These are phyloP conservation scores for Glaucomys volans DNA, from an alignment of 2,113 vertebrate species.

Conservation along the genomic window DNA sequence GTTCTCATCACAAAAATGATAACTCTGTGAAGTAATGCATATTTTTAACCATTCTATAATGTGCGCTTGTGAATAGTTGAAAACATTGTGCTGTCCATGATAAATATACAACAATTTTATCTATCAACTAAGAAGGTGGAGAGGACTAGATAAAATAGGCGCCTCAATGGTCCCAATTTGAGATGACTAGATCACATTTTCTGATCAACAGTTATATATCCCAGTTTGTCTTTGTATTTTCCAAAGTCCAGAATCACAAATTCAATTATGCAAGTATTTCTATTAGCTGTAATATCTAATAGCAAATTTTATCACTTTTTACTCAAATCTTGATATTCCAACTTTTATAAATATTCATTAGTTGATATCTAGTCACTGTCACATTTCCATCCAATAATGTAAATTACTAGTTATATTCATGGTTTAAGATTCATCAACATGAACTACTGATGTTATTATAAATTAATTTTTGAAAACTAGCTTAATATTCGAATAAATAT, in stretches of 20 bases:
- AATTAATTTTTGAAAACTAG: conserved; percentile 55
- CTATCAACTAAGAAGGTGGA: neutral
- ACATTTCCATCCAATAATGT: neutral
- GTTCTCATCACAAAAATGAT: neutral
- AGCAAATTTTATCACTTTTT: conserved; percentile 9
- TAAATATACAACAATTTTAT: neutral
- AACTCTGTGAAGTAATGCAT: neutral
- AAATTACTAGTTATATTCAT: conserved; percentile 55
- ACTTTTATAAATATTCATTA: neutral
- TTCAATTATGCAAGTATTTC: neutral
- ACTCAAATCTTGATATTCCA: neutral
- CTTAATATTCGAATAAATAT: conserved; percentile 66
- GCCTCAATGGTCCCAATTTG: neutral
- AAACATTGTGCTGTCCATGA: neutral
- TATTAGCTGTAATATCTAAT: neutral
- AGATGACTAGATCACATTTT: neutral
- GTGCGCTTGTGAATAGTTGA: neutral
- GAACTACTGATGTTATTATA: neutral
- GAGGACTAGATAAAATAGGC: neutral
- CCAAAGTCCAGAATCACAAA: neutral
- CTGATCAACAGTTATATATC: neutral
- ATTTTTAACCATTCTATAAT: neutral
- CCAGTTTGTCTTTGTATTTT: neutral
- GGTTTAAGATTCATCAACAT: conserved; percentile 6
- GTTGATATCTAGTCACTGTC: conserved; percentile 39